These are phyloP conservation scores for Carassius gibelio DNA, from an alignment of 2,113 vertebrate genomes.

Conservation along the genomic window DNA sequence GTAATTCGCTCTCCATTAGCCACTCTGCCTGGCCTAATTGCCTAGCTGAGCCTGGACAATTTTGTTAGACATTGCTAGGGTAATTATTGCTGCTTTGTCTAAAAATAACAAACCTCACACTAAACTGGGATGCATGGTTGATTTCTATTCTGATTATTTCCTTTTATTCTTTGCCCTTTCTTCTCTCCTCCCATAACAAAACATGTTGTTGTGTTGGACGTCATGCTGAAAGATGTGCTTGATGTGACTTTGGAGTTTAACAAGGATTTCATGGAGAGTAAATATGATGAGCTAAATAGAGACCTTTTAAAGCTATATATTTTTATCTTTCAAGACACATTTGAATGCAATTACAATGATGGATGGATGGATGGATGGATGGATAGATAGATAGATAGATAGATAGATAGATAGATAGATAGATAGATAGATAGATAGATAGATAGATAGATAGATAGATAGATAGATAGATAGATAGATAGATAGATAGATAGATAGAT, in stretches of 20 bases:
- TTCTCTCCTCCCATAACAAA: not conserved
- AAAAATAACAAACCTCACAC: slow-evolving; percentile 71
- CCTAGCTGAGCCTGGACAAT: slow-evolving; percentile 77
- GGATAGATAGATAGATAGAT: no score
- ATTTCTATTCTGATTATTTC: slow-evolving; percentile 2
- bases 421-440: no score
- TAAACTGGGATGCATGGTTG: slow-evolving; percentile 50
- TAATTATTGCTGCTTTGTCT: slow-evolving; percentile 75
- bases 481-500: no score
- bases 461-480: no score
- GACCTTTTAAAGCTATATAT: not conserved
- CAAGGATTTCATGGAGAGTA: not conserved
- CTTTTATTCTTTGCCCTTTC: not conserved
- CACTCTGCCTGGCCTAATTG: slow-evolving; percentile 75
- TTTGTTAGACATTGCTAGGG: slow-evolving; percentile 73
- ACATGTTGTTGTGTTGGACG: not conserved
- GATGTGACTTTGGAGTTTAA: slow-evolving; percentile 7
- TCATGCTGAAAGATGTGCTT: not conserved
- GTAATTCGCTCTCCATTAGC: slow-evolving; percentile 78
- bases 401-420: no score
- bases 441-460: no score
- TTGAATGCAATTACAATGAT: no score
- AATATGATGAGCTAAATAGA: no score
- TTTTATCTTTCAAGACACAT: no score
- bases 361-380: no score